phyloP scores from a whole-genome alignment of 1,140 invertebrate species.

The Lordiphosa clarofinis region DNA sequence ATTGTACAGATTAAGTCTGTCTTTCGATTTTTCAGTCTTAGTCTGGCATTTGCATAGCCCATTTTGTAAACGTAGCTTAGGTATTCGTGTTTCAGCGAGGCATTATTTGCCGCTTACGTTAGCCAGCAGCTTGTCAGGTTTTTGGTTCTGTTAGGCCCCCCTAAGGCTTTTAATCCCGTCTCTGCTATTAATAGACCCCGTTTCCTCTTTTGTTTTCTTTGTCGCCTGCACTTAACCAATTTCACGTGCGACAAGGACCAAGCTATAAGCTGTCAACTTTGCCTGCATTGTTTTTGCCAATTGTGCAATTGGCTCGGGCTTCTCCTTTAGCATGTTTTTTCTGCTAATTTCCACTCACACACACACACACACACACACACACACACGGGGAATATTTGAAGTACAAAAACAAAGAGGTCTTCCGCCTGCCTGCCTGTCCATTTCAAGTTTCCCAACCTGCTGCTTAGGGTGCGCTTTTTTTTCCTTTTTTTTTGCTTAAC shows the following conservation, averaged over 20 bases:
- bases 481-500: slow-evolving; percentile 11
- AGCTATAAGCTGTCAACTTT: slow-evolving; percentile 15
- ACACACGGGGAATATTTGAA: slow-evolving; percentile 11
- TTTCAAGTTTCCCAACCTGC: slow-evolving; percentile 15
- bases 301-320: slow-evolving; percentile 21
- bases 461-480: slow-evolving; percentile 9
- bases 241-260: slow-evolving; percentile 15
- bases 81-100: too few relatives aligned
- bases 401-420: slow-evolving; percentile 21
- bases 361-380: neutral
- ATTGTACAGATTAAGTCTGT: too few relatives aligned
- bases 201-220: slow-evolving; percentile 2
- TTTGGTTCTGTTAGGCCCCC: too few relatives aligned
- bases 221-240: slow-evolving; percentile 11
- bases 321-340: slow-evolving; percentile 5
- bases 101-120: too few relatives aligned
- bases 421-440: slow-evolving; percentile 4
- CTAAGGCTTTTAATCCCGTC: too few relatives aligned
- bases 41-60: too few relatives aligned
- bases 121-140: too few relatives aligned
- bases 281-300: slow-evolving; percentile 22
- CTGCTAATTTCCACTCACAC: slow-evolving; percentile 40
- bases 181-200: too few relatives aligned
- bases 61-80: too few relatives aligned
- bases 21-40: too few relatives aligned